Percentiles rank a stretch among this genome's conserved stretches.
Conservation (phyloP, 2,113 vertebrate genomes). For the Cyprinus carpio region DNA sequence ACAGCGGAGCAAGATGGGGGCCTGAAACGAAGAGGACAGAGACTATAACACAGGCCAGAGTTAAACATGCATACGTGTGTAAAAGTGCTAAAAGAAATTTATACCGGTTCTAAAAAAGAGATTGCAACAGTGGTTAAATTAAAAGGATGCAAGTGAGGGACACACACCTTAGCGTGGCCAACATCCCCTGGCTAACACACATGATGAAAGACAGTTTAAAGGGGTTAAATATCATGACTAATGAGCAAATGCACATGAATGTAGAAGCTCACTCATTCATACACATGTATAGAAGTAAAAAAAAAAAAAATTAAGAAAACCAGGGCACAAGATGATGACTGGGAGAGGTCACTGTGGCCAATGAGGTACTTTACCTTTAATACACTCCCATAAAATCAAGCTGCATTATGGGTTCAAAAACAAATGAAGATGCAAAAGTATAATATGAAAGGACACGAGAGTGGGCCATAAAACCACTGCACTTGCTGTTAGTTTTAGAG, state of each 20-base stretch:
- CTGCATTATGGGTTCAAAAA: conserved; percentile 49
- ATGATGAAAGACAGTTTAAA: conserved; percentile 61
- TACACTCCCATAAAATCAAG: conserved; percentile 23
- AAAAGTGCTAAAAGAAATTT: neutral
- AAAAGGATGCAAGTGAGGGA: conserved; percentile 46
- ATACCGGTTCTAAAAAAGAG: neutral
- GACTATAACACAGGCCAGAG: neutral
- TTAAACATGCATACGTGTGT: neutral
- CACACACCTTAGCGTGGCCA: conserved; percentile 83
- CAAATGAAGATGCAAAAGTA: conserved; percentile 48
- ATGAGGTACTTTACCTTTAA: conserved; percentile 29
- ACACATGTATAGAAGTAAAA: neutral
- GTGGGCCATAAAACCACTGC: conserved; percentile 21
- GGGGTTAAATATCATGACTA: conserved; percentile 27
- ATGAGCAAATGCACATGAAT: conserved; percentile 30
- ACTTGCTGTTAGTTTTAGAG: conserved; percentile 11
- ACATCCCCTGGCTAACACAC: conserved; percentile 78
- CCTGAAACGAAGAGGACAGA: neutral
- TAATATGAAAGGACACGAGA: conserved; percentile 36
- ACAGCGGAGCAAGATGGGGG: neutral
- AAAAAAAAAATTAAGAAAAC: neutral
- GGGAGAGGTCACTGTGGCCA: neutral
- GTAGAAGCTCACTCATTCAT: conserved; percentile 11
- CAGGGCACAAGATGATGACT: neutral
- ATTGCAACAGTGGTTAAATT: conserved; percentile 6